Base-by-base conservation (phyloP, 2,888 invertebrate species). In the Helicoverpa assulta region DNA sequence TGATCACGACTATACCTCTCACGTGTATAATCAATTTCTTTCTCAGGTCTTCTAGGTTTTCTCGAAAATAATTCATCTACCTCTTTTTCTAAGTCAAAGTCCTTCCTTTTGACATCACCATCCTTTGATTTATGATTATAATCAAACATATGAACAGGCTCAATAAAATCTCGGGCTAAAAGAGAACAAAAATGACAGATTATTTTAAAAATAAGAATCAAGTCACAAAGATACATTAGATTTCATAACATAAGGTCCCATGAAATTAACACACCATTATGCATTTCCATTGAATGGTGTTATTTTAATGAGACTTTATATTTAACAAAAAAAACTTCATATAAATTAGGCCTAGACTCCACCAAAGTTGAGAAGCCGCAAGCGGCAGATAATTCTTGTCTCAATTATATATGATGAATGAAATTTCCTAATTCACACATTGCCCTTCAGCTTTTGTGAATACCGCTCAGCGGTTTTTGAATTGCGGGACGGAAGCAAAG, bases 121-220 rank as follows among this genome's bases (percentile, higher is more conserved):
- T 94, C 92, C 79, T 94, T 96, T 60, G 96, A 95, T 84, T 93
- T 96, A 86, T 98, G 97, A 76, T 97, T 96, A 89, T 98, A 98
- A 88, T 98, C 97, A 92, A 97, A 97, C 80, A 96, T 97, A 85
- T 97, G 96, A 7, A 97, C 95, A 26, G 97, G 97, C 87, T 96
- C 96, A 80, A 97, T 96, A 75, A 97, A 96, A 66, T 96, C 96
- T 57, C 96, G 95, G 63, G 93, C 96, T 96, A 85, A 86, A 94
- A 75, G 10, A 54, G 1, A 53, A 37, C 21, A 59, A 75, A 63
- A 52, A 21, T 29, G 70, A 43, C 5, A 19, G n/a, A 59, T 67
- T 58, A 67, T 18, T 59, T 55, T 60, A 61, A 19, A 43, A 54
- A 7, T 51, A 43, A 21, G 19, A 18, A 63, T 0, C 26, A 40